Evolutionary conservation across 2,888 invertebrate species (phyloP), one percentile per base, ranked within the genome.

Genomic region (Plagiodera versicolora): DNA sequence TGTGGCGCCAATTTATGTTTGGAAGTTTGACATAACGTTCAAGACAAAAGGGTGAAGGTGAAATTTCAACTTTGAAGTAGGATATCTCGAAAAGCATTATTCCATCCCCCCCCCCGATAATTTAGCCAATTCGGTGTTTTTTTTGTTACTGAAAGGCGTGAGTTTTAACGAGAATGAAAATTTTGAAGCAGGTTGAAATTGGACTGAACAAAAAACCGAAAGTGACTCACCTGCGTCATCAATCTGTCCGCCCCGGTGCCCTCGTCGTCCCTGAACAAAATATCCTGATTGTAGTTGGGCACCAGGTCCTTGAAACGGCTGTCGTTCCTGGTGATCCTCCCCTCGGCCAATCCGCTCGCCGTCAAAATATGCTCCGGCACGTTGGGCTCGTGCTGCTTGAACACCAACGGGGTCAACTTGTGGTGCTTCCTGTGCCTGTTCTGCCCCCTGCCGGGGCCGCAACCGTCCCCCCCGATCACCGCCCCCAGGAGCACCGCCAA

Each of bases 341-440:
- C 96, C 83, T 97, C 96, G 72, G 89, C 85, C 66, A 90, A 86
- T 45, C 97, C 97, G 76, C 95, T 94, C 70, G 97, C 97, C 52
- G 91, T 89, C 70, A 93, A 83, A 65, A 92, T 92, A 82, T 93
- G 91, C 82, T 98, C 98, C 75, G 92, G 89, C 77, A 94, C 90
- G 84, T 97, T 97, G 67, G 98, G 98, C 78, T 94, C 93, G 83
- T 97, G 96, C 83, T 98, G 95, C 79, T 95, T 94, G 83, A 93
- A 94, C 73, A 98, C 97, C 74, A 98, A 86, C 70, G 95, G 95
- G 72, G 91, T 92, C 72, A 94, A 86, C 82, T 95, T 95, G 77
- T 91, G 87, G 75, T 89, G 87, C 68, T 87, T 85, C 72, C 90
- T 85, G 72, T 92, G 87, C 69, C 92, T 86, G 72, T 91, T 91